Conservation (phyloP, 2,888 invertebrate species). For the Mimas tiliae region DNA sequence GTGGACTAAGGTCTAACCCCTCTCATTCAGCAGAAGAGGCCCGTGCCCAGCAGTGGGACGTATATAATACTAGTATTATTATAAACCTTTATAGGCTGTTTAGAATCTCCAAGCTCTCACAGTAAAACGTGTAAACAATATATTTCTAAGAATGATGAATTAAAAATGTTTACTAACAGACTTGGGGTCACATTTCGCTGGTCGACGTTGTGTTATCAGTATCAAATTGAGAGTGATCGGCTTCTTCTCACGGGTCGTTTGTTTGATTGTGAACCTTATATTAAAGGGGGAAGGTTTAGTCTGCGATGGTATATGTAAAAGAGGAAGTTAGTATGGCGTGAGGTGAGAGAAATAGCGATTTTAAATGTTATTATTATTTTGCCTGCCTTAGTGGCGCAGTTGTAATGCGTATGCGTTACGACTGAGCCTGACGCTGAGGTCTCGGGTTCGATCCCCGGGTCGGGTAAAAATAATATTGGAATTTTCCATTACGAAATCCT, state of each 20-base stretch:
- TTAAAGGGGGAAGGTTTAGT: conserved; percentile 28
- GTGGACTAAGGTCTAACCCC: too few species aligned
- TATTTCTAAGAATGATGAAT: conserved; percentile 34
- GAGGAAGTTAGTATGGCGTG: conserved; percentile 36
- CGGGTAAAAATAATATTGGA: too few species aligned
- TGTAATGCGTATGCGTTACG: too few species aligned
- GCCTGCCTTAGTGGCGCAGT: neutral
- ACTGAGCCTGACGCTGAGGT: too few species aligned
- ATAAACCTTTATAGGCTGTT: too few species aligned
- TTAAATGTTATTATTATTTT: neutral
- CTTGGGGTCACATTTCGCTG: conserved; percentile 51
- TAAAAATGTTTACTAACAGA: conserved; percentile 44
- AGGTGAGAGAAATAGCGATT: conserved; percentile 32
- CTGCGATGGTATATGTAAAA: conserved; percentile 33
- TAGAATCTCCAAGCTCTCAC: neutral
- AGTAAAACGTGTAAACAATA: conserved; percentile 1
- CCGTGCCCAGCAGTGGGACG: too few species aligned
- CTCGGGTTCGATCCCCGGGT: too few species aligned
- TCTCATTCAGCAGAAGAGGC: too few species aligned
- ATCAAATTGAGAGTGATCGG: conserved; percentile 49
- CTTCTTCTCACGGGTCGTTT: conserved; percentile 61
- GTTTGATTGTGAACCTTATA: conserved; percentile 40
- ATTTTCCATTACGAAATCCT: too few species aligned
- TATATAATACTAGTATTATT: too few species aligned
- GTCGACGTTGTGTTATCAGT: conserved; percentile 51